Conservation (phyloP, 2,113 vertebrate species). For the Phocoena phocoena region DNA sequence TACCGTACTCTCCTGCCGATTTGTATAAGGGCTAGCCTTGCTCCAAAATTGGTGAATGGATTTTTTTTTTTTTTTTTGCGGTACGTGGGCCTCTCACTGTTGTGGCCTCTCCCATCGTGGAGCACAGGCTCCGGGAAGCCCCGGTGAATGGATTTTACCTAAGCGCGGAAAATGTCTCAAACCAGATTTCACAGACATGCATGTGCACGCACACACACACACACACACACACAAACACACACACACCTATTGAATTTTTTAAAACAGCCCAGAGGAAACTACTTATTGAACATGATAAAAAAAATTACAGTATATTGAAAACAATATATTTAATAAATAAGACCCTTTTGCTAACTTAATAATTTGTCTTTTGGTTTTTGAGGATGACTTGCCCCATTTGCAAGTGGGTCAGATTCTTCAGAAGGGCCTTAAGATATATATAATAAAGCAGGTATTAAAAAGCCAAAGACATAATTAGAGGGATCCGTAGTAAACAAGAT, state of each 20-base stretch:
- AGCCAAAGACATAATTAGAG: not conserved
- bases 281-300: not conserved
- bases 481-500: not conserved
- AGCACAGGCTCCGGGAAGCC: no score
- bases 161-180: not conserved
- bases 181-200: not conserved
- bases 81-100: no score
- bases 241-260: not conserved
- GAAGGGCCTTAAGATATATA: not conserved
- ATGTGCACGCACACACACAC: fast-evolving
- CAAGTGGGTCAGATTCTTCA: not conserved
- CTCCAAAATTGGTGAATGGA: not conserved
- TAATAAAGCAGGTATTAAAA: not conserved
- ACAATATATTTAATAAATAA: not conserved
- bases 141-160: not conserved
- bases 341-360: not conserved
- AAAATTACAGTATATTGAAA: not conserved
- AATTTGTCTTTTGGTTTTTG: not conserved
- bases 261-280: not conserved
- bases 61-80: not conserved
- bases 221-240: not conserved
- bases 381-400: not conserved
- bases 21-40: not conserved
- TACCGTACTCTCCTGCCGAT: not conserved
- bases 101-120: no score